Evolutionary conservation across 2,888 invertebrate species (phyloP), one percentile per base, ranked within the genome.

Genomic region (Galeruca laticollis): DNA sequence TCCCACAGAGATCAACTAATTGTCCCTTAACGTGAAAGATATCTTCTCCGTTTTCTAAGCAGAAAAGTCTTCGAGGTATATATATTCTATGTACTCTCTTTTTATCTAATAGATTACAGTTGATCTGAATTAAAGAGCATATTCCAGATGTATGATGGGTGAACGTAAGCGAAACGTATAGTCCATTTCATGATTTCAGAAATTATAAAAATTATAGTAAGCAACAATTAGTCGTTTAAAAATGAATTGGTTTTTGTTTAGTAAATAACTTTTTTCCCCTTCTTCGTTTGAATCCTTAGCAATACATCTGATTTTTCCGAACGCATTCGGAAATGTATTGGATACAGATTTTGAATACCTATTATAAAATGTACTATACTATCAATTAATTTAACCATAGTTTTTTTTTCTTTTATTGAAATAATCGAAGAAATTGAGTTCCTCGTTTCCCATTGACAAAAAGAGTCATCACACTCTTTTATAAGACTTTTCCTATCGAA

Each of bases 91-190:
- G 2, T 40, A 31, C 54, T 26, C 54, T 35, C 13, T 47, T 13
- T 57, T 49, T 59, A 35, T 21, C 35, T 57, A 57, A 69, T 63
- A 69, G 63, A 69, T 69, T 56, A 9, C 18, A 26, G 8, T 15
- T 60, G 68, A 61, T 68, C 61, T 68, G 61, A 68, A 61, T 68
- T 60, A 47, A 43, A 52, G 51, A 60, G 60, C 60, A 40, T 11
- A 20, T 67, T 37, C 26, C 35, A 40, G 54, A 68, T 60, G 68
- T 68, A 61, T 43, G 68, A 68, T 68, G 31, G 3, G 54, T 49
- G 57, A 47, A 47, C 35, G 47, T 57, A 43, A 65, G 20, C 57
- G 13, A 31, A 43, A 37, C n/a, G 8, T 40, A n/a, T 40, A 40
- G 40, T 40, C n/a, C 13, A 6, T n/a, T 40, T n/a, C n/a, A n/a